These are phyloP conservation scores for Lordiphosa andalusiaca DNA, from an alignment of 2,888 invertebrate genomes.

Conservation along the genomic window DNA sequence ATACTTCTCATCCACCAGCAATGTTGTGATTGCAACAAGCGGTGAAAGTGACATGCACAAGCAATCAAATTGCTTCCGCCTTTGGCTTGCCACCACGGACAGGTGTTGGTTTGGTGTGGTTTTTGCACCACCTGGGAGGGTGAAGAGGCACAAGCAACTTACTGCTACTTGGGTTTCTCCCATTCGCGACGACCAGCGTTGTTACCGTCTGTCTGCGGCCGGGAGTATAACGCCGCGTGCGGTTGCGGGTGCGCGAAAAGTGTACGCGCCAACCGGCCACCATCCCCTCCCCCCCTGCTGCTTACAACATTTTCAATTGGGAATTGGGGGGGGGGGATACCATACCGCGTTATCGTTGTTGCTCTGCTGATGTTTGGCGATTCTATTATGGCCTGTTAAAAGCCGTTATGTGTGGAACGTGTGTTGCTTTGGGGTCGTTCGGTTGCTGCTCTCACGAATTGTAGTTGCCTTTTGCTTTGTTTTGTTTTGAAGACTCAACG, in stretches of 20 bases:
- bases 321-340: too few relatives aligned
- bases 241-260: constrained; percentile 11
- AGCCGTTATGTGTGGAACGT: constrained; percentile 20
- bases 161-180: constrained; percentile 51
- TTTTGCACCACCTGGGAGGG: background rate
- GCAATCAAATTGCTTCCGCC: constrained; percentile 70
- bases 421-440: constrained; percentile 3
- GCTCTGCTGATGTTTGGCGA: constrained; percentile 13
- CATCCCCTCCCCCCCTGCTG: constrained; percentile 29
- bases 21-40: constrained; percentile 45
- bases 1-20: constrained; percentile 3
- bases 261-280: constrained; percentile 49
- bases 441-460: constrained; percentile 18
- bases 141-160: constrained; percentile 11
- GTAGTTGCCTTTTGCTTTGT: constrained; percentile 24
- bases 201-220: constrained; percentile 7
- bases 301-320: constrained; percentile 47
- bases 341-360: background rate
- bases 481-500: constrained; percentile 26
- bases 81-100: constrained; percentile 32
- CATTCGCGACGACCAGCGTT: constrained; percentile 26
- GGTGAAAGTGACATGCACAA: constrained; percentile 80
- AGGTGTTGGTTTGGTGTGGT: constrained; percentile 18
- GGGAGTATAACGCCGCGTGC: constrained; percentile 19
- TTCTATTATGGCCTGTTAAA: constrained; percentile 1